Base-by-base conservation (phyloP, 2,113 vertebrate species). In the Pipra filicauda region DNA sequence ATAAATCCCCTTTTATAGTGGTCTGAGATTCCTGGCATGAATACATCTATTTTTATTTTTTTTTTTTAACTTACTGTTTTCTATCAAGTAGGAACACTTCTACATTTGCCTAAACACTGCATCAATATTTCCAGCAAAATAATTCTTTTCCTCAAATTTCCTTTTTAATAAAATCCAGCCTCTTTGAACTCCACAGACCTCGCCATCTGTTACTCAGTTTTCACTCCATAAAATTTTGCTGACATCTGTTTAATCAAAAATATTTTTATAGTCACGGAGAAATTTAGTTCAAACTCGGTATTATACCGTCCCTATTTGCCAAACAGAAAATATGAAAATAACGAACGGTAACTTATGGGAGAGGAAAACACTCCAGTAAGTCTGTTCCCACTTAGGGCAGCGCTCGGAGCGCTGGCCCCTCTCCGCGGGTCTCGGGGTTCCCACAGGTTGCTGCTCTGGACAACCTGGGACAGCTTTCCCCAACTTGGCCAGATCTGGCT, bases 241-340 rank as follows among this genome's bases (percentile, higher is more conserved):
- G 95, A 94, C 96, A 96, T 96, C 96, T 96, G 96, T 96, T 96
- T 96, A 93, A 95, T 96, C 79, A 94, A 83, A 96, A 94, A 94
- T 93, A 84, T 91, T 94, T 95, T 96, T 94, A 94, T 64, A 84
- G 88, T 49, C 79, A 69, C 49, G 88, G 95, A 93, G 90, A 93
- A 95, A 84, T 83, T 78, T 52, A 54, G 72, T 94, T 89, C 93
- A 81, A 57, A 89, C 72, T 91, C 41, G 41, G n/a, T 90, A 65
- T 91, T 78, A 37, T 30, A 11, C 64, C 44, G 5, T 41, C 72
- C 18, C 57, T 69, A 22, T 28, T 80, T 0, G 41, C 79, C 93
- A 95, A 58, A 73, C 1, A 75, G 76, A 86, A 94, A 84, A 92
- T 64, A 66, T 3, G 55, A 74, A 86, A 91, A 86, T 80, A 76